Conservation (phyloP, 1,140 invertebrate species). For the Maconellicoccus hirsutus region DNA sequence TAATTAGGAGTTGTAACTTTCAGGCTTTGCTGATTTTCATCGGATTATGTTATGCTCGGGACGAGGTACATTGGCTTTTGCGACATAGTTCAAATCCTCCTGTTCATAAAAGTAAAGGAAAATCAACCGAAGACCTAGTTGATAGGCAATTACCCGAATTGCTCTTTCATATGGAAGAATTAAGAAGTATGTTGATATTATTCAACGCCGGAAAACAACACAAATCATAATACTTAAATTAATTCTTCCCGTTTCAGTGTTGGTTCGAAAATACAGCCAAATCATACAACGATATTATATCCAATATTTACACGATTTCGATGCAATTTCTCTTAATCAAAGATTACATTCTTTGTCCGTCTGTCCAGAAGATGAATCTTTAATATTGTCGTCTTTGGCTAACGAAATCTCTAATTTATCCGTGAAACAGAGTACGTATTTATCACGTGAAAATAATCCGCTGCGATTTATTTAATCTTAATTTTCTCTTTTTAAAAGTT, state of each 20-base stretch:
- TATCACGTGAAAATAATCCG: slow-evolving; percentile 12
- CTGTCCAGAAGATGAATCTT: slow-evolving; percentile 86
- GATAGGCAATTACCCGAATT: slow-evolving; percentile 93
- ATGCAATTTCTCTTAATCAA: slow-evolving; percentile 83
- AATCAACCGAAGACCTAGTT: slow-evolving; percentile 76
- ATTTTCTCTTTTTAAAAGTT: slow-evolving; percentile 42
- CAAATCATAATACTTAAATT: too few relatives aligned
- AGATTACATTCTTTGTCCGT: slow-evolving; percentile 76
- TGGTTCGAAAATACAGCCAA: slow-evolving; percentile 89
- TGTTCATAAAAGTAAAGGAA: slow-evolving; percentile 69
- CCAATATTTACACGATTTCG: slow-evolving; percentile 90
- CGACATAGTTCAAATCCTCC: slow-evolving; percentile 88
- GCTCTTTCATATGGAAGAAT: slow-evolving; percentile 95
- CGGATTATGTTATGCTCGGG: slow-evolving; percentile 83
- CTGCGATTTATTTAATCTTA: slow-evolving; percentile 9
- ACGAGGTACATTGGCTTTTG: slow-evolving; percentile 94
- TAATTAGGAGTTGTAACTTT: neutral
- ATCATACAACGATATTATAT: slow-evolving; percentile 97
- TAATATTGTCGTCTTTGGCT: slow-evolving; percentile 86
- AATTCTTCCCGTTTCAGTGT: slow-evolving; percentile 48
- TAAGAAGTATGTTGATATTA: slow-evolving; percentile 46
- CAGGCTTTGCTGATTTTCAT: slow-evolving; percentile 90
- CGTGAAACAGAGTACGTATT: slow-evolving; percentile 66
- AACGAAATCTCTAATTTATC: slow-evolving; percentile 74
- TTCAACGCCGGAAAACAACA: too few relatives aligned